phyloP scores from a whole-genome alignment of 2,888 invertebrate genomes.

The Endomychus coccineus region DNA sequence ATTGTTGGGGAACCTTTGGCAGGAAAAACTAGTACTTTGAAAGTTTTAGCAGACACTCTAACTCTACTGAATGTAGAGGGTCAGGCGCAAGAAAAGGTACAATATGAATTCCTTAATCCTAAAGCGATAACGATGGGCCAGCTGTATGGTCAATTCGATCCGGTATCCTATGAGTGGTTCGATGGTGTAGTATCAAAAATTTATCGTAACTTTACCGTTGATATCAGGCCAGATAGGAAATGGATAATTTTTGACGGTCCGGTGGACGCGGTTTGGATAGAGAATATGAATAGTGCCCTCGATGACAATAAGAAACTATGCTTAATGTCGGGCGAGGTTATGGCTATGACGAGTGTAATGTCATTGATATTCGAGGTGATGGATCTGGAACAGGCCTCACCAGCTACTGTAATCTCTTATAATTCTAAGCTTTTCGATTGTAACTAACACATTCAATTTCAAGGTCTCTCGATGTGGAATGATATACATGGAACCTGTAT shows the following conservation, averaged over 20 bases:
- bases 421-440: background rate
- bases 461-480: slow-evolving; percentile 73
- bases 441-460: slow-evolving; percentile 10
- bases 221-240: slow-evolving; percentile 68
- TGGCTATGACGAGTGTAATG: slow-evolving; percentile 73
- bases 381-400: slow-evolving; percentile 77
- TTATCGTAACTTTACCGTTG: slow-evolving; percentile 59
- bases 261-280: slow-evolving; percentile 85
- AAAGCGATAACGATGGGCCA: slow-evolving; percentile 91
- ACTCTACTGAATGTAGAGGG: slow-evolving; percentile 60
- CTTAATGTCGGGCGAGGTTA: slow-evolving; percentile 79
- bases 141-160: slow-evolving; percentile 87
- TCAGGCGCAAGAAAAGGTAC: slow-evolving; percentile 54
- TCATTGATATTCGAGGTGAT: slow-evolving; percentile 84
- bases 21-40: slow-evolving; percentile 74
- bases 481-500: slow-evolving; percentile 81
- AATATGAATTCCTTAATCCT: slow-evolving; percentile 79
- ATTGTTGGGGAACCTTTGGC: slow-evolving; percentile 77
- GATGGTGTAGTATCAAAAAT: slow-evolving; percentile 76
- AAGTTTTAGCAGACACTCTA: slow-evolving; percentile 68
- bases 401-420: slow-evolving; percentile 69
- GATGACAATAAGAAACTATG: slow-evolving; percentile 86
- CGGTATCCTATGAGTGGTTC: slow-evolving; percentile 80
- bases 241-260: slow-evolving; percentile 93
- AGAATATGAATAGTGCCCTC: slow-evolving; percentile 82